Conservation (phyloP, 2,113 vertebrate genomes). For the Apodemus speciosus region DNA sequence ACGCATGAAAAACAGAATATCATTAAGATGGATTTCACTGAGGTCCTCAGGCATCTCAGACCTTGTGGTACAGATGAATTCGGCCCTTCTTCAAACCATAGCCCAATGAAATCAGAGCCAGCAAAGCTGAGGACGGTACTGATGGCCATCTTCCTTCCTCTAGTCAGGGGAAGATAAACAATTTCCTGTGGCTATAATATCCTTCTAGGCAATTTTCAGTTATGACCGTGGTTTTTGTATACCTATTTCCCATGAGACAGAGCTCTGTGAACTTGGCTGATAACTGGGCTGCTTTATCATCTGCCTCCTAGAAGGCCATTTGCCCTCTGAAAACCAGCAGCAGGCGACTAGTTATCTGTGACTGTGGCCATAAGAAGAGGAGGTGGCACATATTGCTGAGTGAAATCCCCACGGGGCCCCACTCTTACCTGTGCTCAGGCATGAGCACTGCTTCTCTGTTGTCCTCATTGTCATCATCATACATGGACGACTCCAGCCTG, state of each 20-base stretch:
- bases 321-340: neutral
- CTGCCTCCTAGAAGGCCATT: neutral
- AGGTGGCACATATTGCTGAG: neutral
- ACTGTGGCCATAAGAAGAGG: neutral
- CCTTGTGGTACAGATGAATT: neutral
- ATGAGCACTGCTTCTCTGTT: slow-evolving; percentile 1
- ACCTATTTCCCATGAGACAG: neutral
- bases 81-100: neutral
- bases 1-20: neutral
- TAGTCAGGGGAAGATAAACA: neutral
- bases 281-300: neutral
- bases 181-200: neutral
- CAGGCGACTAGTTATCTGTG: neutral
- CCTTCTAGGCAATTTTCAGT: neutral
- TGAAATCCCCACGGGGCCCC: neutral
- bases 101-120: neutral
- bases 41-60: neutral
- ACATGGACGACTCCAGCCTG: neutral
- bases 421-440: slow-evolving; percentile 60
- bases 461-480: neutral
- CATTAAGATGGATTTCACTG: neutral
- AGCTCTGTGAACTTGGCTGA: neutral
- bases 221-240: neutral
- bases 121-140: neutral
- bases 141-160: neutral